Base-by-base conservation (phyloP, 2,797 vertebrate genomes). In the Sebastolobus alascanus region DNA sequence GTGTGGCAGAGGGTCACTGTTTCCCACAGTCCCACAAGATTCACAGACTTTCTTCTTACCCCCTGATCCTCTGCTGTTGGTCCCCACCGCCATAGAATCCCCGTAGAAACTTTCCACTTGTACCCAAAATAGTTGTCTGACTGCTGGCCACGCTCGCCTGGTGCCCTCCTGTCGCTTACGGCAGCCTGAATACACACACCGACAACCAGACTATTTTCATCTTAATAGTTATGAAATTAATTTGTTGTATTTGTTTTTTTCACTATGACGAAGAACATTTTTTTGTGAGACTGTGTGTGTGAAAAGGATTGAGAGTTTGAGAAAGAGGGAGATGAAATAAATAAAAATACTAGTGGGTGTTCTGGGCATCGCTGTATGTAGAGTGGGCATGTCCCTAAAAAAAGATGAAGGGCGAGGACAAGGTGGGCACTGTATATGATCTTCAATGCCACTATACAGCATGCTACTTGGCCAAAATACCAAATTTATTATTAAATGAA, bases 101-200 rank as follows among this genome's bases (percentile, higher is more conserved):
- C 73, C 37, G 12, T 73, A 46, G 72, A 94, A 95, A 94, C 85
- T 93, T 95, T 95, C 95, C 94, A 46, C 84, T 86, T 52, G 67
- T 55, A 87, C 87, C 93, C 87, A 90, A 95, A 95, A 95, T 93
- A 92, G 89, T 84, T 69, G 90, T 85, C 79, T 76, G 81, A 92
- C 82, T 87, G 18, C 79, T 68, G 90, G 90, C 89, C 89, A 84
- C 20, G 56, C 79, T 69, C n/a, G 56, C 70, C 63, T 90, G 91
- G 92, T 93, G 92, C 92, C 92, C 93, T 87, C 63, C 84, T 84
- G 92, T 86, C 89, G 86, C 93, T 83, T 81, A 72, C 4, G 58
- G 87, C 72, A 66, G 83, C 68, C 85, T 82, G 63, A 89, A 75
- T 81, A 88, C 89, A 93, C 81, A 86, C 55, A 71, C 60, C 16